Evolutionary conservation across 2,797 vertebrate species (phyloP), one percentile per base, ranked within the genome.

Genomic region (Halcyon chelicuti): DNA sequence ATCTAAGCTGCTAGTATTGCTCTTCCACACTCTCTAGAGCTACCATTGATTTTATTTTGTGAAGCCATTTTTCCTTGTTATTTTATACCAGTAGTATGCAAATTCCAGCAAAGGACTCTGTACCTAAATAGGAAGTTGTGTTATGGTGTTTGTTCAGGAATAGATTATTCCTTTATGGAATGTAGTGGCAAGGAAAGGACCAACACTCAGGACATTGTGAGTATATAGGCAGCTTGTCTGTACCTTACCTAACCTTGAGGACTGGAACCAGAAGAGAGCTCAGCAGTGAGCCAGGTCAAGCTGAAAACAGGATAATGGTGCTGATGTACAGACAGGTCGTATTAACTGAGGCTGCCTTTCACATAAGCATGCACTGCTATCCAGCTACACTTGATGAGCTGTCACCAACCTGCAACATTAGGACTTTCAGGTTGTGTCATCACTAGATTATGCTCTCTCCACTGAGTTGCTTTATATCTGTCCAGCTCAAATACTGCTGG

Each of bases 361-460:
- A 28, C 0, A 0, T 52, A 15, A 47, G 22, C 1, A 1, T 12
- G 14, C 14, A 7, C 29, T 35, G 52, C 21, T 70, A 3, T 82
- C 54, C 33, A 42, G 0, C 3, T 5, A 33, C 29, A 81, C 44
- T 44, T 51, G n/a, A 19, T 84, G 46, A 91, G 12, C 58, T 78
- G 16, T 40, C 46, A 58, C 35, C 65, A 81, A 1, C 20, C 51
- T 37, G n/a, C 57, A 86, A 29, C 23, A 37, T 39, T 31, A 55
- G 39, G 35, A 55, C 28, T 60, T 79, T 8, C 14, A 58, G 33
- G 10, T 8, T 77, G 31, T 71, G 33, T 31, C 40, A 25, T 31
- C 44, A 22, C 44, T 60, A 37, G 55, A 16, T 4, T 1, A 65
- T n/a, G 19, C 12, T 31, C 39, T 63, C 44, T 40, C 35, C 14